Percentiles rank a stretch among this genome's conserved stretches.
Evolutionary conservation across 2,888 invertebrate species (phyloP).

Genomic region (Abrostola triplasia): DNA sequence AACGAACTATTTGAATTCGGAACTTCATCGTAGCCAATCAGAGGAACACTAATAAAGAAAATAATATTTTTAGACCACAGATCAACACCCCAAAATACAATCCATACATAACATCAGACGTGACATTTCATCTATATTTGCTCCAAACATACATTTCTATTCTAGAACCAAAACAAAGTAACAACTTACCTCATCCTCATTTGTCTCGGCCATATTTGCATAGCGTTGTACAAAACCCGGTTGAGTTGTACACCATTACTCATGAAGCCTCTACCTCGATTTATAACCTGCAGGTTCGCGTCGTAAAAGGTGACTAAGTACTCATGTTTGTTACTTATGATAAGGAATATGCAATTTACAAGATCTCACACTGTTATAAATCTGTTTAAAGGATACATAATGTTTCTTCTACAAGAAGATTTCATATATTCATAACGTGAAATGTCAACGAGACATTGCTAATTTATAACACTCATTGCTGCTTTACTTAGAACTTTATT

Average conservation of each 20-base stretch:
- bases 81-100: too few relatives aligned
- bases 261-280: conserved; percentile 31
- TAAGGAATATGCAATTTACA: conserved; percentile 24
- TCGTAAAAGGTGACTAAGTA: conserved; percentile 48
- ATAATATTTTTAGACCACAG: too few relatives aligned
- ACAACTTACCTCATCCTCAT: conserved; percentile 24
- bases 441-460: neutral
- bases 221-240: conserved; percentile 14
- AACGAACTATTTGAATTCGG: too few relatives aligned
- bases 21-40: too few relatives aligned
- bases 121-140: too few relatives aligned
- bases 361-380: conserved; percentile 6
- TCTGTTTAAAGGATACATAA: conserved; percentile 9
- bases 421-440: too few relatives aligned
- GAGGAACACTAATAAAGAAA: too few relatives aligned
- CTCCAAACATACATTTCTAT: neutral
- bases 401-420: too few relatives aligned
- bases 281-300: conserved; percentile 25
- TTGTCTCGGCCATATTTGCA: conserved; percentile 40
- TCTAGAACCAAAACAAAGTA: conserved; percentile 14
- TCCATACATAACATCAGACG: too few relatives aligned
- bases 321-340: conserved; percentile 22
- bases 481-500: neutral
- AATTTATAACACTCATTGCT: neutral
- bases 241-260: conserved; percentile 45